Base-by-base conservation (phyloP, 2,888 invertebrate genomes). In the Masnerella sp. region DNA sequence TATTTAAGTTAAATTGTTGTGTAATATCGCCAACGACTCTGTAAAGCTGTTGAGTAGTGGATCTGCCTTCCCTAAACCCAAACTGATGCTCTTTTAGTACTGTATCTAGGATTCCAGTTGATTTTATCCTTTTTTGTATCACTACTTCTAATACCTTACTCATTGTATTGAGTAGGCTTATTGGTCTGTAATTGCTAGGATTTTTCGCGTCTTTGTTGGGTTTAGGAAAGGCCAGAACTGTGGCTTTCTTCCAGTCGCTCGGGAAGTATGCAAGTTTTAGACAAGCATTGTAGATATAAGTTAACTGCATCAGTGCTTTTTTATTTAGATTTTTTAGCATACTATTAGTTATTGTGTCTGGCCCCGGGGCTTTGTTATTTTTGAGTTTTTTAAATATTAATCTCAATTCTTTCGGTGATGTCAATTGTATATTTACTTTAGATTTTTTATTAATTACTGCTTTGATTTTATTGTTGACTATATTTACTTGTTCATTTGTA, bases 331-430 rank as follows among this genome's bases (percentile, higher is more conserved):
- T 49, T 56, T 68, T 73, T 7, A 75, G 12, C 9, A 49, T 43
- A 28, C 25, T 61, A 30, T 75, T 71, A 25, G 52, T 56, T 7
- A 75, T 67, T 2, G 8, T 12, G 30, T 71, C 75, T n/a, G 12
- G 3, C 0, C 71, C 75, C 1, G 71, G 70, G 12, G 70, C 67
- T 67, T 75, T 75, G 11, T 28, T 43, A n/a, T 42, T 40, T 45
- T 54, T 70, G 22, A 47, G 28, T 14, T 56, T 52, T 12, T 28
- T 42, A n/a, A n/a, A n/a, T n/a, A n/a, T n/a, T n/a, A n/a, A n/a
- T n/a, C n/a, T n/a, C n/a, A n/a, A n/a, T n/a, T n/a, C n/a, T n/a
- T n/a, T n/a, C n/a, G n/a, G n/a, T n/a, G n/a, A n/a, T n/a, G n/a
- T n/a, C n/a, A n/a, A n/a, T n/a, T n/a, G n/a, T n/a, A n/a, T n/a